Base-by-base conservation (phyloP, 2,797 vertebrate genomes). In the Falco columbarius region DNA sequence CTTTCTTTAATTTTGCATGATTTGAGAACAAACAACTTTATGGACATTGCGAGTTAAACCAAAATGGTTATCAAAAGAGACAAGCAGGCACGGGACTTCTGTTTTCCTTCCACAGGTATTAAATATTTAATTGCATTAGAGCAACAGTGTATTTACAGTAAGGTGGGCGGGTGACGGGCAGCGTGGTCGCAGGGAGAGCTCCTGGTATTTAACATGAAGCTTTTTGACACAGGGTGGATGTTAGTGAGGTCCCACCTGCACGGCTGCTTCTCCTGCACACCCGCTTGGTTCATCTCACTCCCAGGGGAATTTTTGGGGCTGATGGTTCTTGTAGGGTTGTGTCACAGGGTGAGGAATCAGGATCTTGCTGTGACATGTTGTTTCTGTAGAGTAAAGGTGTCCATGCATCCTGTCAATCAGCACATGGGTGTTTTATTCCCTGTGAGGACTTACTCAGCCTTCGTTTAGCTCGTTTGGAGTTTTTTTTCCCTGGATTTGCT, bases 81-180 rank as follows among this genome's bases (percentile, higher is more conserved):
- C 71, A 46, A 38, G 42, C 83, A 42, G 86, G 38, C 23, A 14
- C 32, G 65, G 61, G 79, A 47, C 86, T 40, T 63, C 15, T 55
- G 42, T 54, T 46, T 2, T 6, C 1, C 21, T 73, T 63, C 61
- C 56, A 49, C 7, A 6, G 75, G 58, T 86, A 23, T 75, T 95
- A 56, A 97, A 97, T 97, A 95, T 95, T 96, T 95, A 93, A 96
- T 94, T 80, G 86, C 65, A 30, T 90, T 71, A 27, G 70, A 88
- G 66, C 89, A 66, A 24, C 1, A 5, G 47, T 62, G 32, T 93
- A 72, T 91, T 97, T 97, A 96, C 97, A 92, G 96, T 93, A 96
- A 96, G 85, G 44, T 42, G 86, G 58, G 66, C 23, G 76, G 74
- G 56, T 49, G 59, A 23, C 17, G 66, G 63, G 44, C 7, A 15